phyloP scores from a whole-genome alignment of 2,797 vertebrate genomes.

The Poliocrania exsul region DNA sequence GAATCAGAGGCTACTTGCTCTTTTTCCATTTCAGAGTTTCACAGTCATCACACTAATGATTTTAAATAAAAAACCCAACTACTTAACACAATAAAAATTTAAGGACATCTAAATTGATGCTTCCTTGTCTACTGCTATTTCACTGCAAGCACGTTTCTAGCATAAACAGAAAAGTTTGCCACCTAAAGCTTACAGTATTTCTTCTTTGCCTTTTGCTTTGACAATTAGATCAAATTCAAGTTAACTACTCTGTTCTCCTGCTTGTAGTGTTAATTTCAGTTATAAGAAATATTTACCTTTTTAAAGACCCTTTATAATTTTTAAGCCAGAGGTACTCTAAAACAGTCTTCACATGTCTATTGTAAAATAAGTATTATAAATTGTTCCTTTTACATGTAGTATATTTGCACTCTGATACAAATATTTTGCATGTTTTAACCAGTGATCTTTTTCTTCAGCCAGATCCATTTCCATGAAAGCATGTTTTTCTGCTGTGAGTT shows the following conservation, averaged over 20 bases:
- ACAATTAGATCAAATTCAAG: background rate
- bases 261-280: background rate
- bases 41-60: background rate
- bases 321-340: background rate
- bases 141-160: background rate
- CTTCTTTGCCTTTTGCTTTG: background rate
- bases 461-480: background rate
- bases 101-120: fast-evolving
- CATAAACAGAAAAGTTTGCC: background rate
- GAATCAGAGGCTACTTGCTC: background rate
- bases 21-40: background rate
- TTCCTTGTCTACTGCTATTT: background rate
- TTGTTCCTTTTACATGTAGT: background rate
- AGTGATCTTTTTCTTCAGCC: background rate
- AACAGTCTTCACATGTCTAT: fast-evolving
- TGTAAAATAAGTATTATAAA: background rate
- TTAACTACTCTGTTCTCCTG: background rate
- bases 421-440: background rate
- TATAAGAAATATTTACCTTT: background rate
- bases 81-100: background rate
- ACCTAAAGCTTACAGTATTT: background rate
- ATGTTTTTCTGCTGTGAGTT: background rate
- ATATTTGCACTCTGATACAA: background rate
- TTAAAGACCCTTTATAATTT: background rate
- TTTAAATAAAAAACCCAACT: too few relatives aligned